phyloP scores from a whole-genome alignment of 2,888 invertebrate genomes.

The Mythimna impura region DNA sequence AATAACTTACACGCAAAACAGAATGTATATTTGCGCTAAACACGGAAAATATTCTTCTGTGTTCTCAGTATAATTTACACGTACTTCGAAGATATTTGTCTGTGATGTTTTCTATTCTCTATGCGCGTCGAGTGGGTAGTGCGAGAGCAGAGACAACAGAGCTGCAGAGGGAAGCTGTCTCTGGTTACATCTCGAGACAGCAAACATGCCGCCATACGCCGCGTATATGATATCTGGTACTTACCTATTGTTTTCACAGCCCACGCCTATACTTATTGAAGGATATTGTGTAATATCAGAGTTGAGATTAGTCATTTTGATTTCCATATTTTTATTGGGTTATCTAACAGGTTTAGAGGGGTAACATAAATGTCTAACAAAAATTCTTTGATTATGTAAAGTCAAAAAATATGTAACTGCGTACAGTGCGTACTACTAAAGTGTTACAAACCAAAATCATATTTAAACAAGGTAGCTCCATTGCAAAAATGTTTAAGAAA shows the following conservation, averaged over 20 bases:
- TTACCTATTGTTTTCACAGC: constrained; percentile 63
- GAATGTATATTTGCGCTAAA: constrained; percentile 51
- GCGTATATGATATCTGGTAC: constrained; percentile 65
- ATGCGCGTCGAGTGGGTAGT: constrained; percentile 66
- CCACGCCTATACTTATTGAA: constrained; percentile 46
- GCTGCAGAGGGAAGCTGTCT: constrained; percentile 78
- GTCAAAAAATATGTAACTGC: too few relatives aligned
- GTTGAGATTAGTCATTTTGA: constrained; percentile 17
- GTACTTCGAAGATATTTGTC: constrained; percentile 54
- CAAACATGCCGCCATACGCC: constrained; percentile 64
- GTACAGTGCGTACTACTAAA: too few relatives aligned
- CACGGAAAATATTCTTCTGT: constrained; percentile 49
- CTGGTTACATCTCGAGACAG: constrained; percentile 76
- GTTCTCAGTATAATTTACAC: constrained; percentile 57
- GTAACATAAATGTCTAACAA: too few relatives aligned
- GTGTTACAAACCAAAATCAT: background rate
- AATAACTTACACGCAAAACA: constrained; percentile 53
- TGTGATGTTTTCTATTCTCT: constrained; percentile 63
- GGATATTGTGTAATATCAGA: constrained; percentile 28
- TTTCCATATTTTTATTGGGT: background rate
- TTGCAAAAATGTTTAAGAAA: background rate
- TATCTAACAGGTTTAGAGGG: too few relatives aligned
- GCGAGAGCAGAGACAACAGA: constrained; percentile 83
- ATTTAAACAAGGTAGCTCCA: background rate
- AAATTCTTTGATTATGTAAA: too few relatives aligned